Conservation (phyloP, 2,113 vertebrate genomes). For the Lampris megalopsis region DNA sequence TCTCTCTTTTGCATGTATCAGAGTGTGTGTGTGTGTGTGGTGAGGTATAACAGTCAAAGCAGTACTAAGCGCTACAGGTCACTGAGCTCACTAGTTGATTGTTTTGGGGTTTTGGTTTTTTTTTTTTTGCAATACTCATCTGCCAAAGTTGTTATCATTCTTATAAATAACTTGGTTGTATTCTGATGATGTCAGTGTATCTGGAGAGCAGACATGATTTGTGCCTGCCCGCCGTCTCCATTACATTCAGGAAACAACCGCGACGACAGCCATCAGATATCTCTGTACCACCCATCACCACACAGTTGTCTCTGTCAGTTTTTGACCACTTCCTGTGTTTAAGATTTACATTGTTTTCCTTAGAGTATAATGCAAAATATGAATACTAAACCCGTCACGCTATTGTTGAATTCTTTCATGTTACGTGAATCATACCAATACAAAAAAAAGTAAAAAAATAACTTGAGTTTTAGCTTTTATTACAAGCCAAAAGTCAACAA, state of each 20-base stretch:
- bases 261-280: constrained; percentile 24
- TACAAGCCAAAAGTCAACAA: background rate
- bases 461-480: background rate
- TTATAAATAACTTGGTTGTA: no score
- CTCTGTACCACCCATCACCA: constrained; percentile 1
- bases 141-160: no score
- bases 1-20: no score
- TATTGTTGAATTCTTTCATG: constrained; percentile 7
- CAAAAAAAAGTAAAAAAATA: background rate
- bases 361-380: background rate
- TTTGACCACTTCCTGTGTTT: constrained; percentile 68
- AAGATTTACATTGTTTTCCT: constrained; percentile 10
- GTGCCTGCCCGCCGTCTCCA: background rate
- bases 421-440: background rate
- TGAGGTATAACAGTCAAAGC: no score
- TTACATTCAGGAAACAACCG: constrained; percentile 31
- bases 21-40: no score
- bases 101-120: no score
- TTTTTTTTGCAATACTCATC: no score
- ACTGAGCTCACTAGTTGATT: no score
- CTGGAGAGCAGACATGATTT: background rate
- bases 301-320: background rate
- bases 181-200: no score
- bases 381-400: no score
- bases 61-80: no score